Evolutionary conservation across 2,797 vertebrate species (phyloP).

Genomic region (Pogonophryne albipinna): DNA sequence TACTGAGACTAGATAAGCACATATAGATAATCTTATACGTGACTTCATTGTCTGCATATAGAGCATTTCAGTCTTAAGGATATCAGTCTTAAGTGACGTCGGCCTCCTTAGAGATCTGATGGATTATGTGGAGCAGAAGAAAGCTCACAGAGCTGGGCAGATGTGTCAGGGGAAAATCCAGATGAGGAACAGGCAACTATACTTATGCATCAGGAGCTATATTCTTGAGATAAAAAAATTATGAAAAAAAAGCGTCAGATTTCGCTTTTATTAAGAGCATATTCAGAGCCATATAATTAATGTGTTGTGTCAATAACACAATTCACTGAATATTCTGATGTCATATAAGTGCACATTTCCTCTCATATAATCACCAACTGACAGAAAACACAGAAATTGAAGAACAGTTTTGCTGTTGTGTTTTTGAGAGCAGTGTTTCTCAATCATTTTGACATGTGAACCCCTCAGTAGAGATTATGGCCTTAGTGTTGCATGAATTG

Average conservation of each 20-base stretch:
- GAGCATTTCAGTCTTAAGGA: conserved; percentile 42
- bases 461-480: too few relatives aligned
- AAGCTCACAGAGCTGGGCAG: conserved; percentile 54
- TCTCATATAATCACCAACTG: background rate
- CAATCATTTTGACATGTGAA: too few relatives aligned
- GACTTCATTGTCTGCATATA: conserved; percentile 21
- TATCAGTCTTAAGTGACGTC: conserved; percentile 30
- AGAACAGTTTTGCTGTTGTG: background rate
- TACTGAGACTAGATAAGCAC: conserved; percentile 2
- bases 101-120: conserved; percentile 52
- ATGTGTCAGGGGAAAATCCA: conserved; percentile 57
- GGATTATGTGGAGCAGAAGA: conserved; percentile 77
- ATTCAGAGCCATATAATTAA: background rate
- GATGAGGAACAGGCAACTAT: conserved; percentile 42
- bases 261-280: background rate
- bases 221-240: conserved; percentile 17
- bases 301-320: background rate
- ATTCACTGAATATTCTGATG: conserved; percentile 19
- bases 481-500: too few relatives aligned
- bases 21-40: conserved; percentile 6
- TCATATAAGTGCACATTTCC: conserved; percentile 10
- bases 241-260: background rate
- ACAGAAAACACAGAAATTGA: too few relatives aligned
- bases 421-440: background rate
- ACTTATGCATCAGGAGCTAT: conserved; percentile 37